Conservation (phyloP, 2,113 vertebrate species). For the Marcusenius ussheri region DNA sequence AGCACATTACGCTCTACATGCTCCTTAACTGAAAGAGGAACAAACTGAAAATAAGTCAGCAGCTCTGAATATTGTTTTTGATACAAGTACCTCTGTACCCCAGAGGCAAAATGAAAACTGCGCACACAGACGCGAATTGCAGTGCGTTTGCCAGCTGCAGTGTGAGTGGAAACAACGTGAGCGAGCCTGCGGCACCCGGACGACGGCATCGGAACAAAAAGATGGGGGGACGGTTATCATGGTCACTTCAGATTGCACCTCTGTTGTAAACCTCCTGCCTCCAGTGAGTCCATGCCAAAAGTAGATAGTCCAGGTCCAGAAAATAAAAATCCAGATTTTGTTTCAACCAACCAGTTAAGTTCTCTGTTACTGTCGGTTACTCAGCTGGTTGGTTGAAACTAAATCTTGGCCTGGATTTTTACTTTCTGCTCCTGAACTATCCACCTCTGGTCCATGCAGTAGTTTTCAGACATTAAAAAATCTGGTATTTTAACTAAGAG, state of each 20-base stretch:
- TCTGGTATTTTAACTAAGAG: constrained; percentile 12
- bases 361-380: not conserved
- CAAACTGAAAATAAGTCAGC: constrained; percentile 1
- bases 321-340: not conserved
- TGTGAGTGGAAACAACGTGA: not conserved
- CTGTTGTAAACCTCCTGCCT: not conserved
- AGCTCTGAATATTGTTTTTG: not conserved
- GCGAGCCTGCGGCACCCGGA: not conserved
- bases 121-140: not conserved
- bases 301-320: not conserved
- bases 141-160: not conserved
- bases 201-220: not conserved
- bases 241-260: not conserved
- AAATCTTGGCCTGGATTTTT: not conserved
- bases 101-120: constrained; percentile 15
- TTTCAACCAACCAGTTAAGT: not conserved
- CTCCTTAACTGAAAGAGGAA: not conserved
- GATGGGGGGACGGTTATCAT: not conserved
- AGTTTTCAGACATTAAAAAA: constrained; percentile 8
- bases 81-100: constrained; percentile 13
- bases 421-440: not conserved
- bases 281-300: not conserved
- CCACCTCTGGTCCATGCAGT: not conserved
- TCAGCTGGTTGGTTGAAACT: not conserved
- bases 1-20: not conserved